These are phyloP conservation scores for Rhadina sibilatrix DNA, from an alignment of 2,113 vertebrate genomes.

Conservation along the genomic window DNA sequence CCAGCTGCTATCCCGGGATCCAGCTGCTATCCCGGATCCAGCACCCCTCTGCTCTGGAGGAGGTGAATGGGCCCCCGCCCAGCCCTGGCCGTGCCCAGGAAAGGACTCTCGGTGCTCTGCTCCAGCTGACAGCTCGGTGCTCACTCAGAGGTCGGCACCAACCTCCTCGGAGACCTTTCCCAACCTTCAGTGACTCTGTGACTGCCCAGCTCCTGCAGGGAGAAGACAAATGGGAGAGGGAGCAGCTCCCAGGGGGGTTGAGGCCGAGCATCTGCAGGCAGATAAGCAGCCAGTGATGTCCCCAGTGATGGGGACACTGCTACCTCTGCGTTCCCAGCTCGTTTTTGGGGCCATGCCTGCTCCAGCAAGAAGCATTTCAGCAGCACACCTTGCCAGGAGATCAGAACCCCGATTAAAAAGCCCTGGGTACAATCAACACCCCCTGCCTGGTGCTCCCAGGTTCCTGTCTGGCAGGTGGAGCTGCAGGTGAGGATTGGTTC, in stretches of 20 bases:
- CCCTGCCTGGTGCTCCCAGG: not conserved
- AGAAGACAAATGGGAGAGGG: not conserved
- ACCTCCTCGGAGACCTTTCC: not conserved
- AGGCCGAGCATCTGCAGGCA: not conserved
- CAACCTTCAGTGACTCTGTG: not conserved
- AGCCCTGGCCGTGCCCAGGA: not conserved
- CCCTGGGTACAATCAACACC: not conserved
- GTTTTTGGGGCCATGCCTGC: not conserved
- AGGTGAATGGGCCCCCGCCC: accelerated
- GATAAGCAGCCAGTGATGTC: accelerated
- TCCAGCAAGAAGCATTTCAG: not conserved
- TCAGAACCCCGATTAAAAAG: not conserved
- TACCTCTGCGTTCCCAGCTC: not conserved
- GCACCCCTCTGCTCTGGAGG: not conserved
- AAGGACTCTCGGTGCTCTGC: not conserved
- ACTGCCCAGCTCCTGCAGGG: not conserved
- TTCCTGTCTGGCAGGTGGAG: not conserved
- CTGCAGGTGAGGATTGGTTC: not conserved
- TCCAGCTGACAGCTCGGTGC: not conserved
- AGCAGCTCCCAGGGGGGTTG: not conserved
- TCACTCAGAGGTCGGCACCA: not conserved
- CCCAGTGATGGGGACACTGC: not conserved
- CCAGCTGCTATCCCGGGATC: too few species aligned
- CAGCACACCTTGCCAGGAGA: not conserved
- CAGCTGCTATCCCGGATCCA: too few species aligned